These are phyloP conservation scores for Ameiurus melas DNA, from an alignment of 2,113 vertebrate genomes.

Conservation along the genomic window DNA sequence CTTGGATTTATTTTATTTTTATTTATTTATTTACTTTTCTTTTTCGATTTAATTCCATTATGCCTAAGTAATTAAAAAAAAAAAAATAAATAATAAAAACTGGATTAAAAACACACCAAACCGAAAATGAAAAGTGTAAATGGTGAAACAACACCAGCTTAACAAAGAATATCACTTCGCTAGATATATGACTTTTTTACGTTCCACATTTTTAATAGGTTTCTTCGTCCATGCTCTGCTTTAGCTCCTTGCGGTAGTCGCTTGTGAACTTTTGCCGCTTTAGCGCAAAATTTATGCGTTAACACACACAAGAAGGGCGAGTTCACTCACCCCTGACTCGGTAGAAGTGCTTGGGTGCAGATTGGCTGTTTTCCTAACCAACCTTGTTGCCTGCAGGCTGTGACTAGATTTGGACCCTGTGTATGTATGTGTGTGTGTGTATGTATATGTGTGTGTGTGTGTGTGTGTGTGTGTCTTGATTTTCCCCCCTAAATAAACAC, in stretches of 20 bases:
- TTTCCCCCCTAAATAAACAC: neutral
- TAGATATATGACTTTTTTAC: neutral
- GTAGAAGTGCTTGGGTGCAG: constrained; percentile 40
- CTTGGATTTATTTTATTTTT: constrained; percentile 1
- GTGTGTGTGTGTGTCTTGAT: neutral
- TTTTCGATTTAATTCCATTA: neutral
- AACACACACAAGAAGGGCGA: constrained; percentile 46
- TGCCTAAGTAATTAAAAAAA: neutral
- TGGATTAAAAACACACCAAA: neutral
- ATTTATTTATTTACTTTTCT: neutral
- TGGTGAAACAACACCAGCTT: neutral
- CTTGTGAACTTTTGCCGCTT: constrained; percentile 25
- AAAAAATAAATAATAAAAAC: neutral
- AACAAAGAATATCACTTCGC: neutral
- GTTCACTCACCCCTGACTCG: constrained; percentile 48
- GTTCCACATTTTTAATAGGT: neutral
- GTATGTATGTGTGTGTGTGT: constrained; percentile 39
- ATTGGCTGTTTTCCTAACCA: constrained; percentile 43
- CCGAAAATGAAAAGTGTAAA: neutral
- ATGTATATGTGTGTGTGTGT: neutral
- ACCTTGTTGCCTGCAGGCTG: constrained; percentile 42
- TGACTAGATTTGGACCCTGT: constrained; percentile 29
- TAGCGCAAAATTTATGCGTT: constrained; percentile 52
- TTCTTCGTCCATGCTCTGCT: constrained; percentile 12
- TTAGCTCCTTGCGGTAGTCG: neutral